A percentile compares a stretch with the other conserved stretches of the same genome.
Evolutionary conservation across 1,140 invertebrate species (phyloP).

Genomic region (Drosophila kepulauana): DNA sequence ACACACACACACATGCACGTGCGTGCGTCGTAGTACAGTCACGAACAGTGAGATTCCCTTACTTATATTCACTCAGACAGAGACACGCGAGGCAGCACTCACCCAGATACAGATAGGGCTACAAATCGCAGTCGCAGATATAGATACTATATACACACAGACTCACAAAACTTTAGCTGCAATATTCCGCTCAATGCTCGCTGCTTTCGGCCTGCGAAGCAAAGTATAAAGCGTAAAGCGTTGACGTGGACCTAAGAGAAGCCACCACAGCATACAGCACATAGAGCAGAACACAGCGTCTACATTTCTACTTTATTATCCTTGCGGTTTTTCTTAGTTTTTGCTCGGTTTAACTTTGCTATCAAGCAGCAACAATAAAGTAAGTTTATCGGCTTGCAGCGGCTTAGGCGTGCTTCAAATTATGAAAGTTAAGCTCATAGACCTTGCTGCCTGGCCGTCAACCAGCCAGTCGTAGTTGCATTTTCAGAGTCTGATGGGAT

Average conservation of each 20-base stretch:
- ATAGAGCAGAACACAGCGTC: slow-evolving; percentile 26
- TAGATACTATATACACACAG: slow-evolving; percentile 2
- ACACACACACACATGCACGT: slow-evolving; percentile 1
- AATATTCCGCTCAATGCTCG: slow-evolving; percentile 42
- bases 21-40: not conserved
- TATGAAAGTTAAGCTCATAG: slow-evolving; percentile 72
- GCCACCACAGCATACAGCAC: not conserved
- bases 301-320: slow-evolving; percentile 74
- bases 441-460: slow-evolving; percentile 34
- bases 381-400: slow-evolving; percentile 51
- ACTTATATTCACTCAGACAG: slow-evolving; percentile 20
- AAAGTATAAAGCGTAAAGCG: slow-evolving; percentile 18
- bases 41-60: slow-evolving; percentile 10
- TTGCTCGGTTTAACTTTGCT: slow-evolving; percentile 57
- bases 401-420: slow-evolving; percentile 71
- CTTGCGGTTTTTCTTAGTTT: slow-evolving; percentile 69
- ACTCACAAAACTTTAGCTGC: slow-evolving; percentile 45
- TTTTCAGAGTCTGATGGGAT: slow-evolving; percentile 10
- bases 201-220: not conserved
- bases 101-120: slow-evolving; percentile 31
- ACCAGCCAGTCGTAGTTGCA: slow-evolving; percentile 10
- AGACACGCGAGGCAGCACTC: slow-evolving; percentile 1
- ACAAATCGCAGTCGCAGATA: not conserved
- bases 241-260: slow-evolving; percentile 37
- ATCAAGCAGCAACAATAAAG: slow-evolving; percentile 58